Conservation (phyloP, 2,113 vertebrate species). For the Rhynchopsitta pachyrhyncha region DNA sequence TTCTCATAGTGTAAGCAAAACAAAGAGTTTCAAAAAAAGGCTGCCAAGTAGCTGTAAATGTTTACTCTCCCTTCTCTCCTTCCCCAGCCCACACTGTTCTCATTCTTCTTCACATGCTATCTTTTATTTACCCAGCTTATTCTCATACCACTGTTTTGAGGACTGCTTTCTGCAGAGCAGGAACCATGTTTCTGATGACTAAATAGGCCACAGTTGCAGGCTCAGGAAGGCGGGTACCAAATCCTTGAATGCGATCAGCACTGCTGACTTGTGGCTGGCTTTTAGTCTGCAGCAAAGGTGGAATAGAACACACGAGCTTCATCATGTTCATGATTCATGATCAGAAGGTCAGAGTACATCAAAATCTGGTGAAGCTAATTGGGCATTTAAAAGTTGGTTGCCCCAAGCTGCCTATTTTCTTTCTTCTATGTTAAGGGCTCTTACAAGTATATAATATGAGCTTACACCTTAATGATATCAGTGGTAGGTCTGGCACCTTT, state of each 20-base stretch:
- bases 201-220: fast-evolving
- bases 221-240: neutral
- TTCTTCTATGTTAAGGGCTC: neutral
- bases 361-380: neutral
- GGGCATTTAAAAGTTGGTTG: neutral
- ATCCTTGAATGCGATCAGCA: neutral
- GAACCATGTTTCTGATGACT: neutral
- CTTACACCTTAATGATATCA: neutral
- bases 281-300: neutral
- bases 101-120: neutral
- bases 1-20: neutral
- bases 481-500: neutral
- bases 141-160: neutral
- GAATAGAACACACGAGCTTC: neutral
- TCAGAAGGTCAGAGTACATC: neutral
- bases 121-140: neutral
- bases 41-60: neutral
- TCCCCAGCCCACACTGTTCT: neutral
- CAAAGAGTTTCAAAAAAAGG: neutral
- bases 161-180: neutral
- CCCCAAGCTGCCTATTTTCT: neutral
- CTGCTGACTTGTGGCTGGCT: neutral
- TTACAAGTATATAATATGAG: neutral
- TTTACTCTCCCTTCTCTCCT: neutral
- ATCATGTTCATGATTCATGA: neutral